Evolutionary conservation across 2,797 vertebrate genomes (phyloP).

Genomic region (Hydrolagus colliei): DNA sequence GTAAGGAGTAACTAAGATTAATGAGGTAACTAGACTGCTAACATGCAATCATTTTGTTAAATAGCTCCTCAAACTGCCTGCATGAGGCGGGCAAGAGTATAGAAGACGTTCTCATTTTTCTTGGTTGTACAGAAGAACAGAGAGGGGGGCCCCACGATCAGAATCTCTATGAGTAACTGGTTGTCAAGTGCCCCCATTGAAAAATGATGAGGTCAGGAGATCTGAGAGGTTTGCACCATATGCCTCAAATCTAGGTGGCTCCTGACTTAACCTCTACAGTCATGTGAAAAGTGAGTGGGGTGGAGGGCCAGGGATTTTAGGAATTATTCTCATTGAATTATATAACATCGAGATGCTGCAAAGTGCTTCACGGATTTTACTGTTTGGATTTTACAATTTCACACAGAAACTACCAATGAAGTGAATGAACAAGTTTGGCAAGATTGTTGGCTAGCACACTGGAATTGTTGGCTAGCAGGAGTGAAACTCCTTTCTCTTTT

Average conservation of each 20-base stretch:
- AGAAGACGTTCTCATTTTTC: conserved; percentile 24
- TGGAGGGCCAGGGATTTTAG: neutral
- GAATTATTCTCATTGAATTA: neutral
- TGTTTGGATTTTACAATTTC: no score
- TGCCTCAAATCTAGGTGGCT: neutral
- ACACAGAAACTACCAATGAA: neutral
- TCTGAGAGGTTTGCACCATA: conserved; percentile 26
- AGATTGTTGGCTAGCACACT: no score
- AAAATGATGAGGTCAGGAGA: conserved; percentile 29
- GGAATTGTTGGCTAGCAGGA: neutral
- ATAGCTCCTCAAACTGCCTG: conserved; percentile 21
- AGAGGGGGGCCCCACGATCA: neutral
- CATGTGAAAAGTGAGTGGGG: neutral
- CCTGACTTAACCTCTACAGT: neutral
- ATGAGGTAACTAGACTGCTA: conserved; percentile 24
- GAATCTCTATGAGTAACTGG: conserved; percentile 20
- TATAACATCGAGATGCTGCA: no score
- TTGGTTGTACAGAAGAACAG: conserved; percentile 17
- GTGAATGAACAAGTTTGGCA: neutral
- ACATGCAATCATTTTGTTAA: conserved; percentile 31
- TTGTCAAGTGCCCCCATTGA: conserved; percentile 30
- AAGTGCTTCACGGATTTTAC: no score
- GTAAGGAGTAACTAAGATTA: conserved; percentile 30
- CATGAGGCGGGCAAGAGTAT: conserved; percentile 22
- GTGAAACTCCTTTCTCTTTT: no score